These are phyloP conservation scores for Pogonocherus hispidulus DNA, from an alignment of 2,888 invertebrate genomes.

Conservation along the genomic window DNA sequence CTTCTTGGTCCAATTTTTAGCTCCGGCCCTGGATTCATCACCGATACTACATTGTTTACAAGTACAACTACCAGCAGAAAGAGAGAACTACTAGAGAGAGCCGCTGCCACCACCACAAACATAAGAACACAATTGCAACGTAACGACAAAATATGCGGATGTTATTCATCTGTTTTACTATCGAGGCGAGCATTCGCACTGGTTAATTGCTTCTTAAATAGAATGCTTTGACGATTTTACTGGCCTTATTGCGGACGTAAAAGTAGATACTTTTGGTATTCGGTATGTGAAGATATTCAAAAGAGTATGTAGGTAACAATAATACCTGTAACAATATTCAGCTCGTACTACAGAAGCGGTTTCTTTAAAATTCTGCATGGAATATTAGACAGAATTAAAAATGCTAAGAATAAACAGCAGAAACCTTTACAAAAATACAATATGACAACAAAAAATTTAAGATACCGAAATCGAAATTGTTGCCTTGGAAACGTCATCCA, in stretches of 20 bases:
- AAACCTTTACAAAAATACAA: too few relatives aligned
- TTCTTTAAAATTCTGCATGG: too few relatives aligned
- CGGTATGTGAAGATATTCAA: slow-evolving; percentile 7
- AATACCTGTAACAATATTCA: too few relatives aligned
- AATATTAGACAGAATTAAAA: too few relatives aligned
- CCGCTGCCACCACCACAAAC: background rate
- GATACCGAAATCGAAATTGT: too few relatives aligned
- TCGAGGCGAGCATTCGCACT: background rate
- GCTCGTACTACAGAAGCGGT: too few relatives aligned
- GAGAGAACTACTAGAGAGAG: background rate
- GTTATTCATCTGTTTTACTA: slow-evolving; percentile 19
- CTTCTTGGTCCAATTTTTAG: background rate
- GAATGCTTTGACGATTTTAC: slow-evolving; percentile 1
- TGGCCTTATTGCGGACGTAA: background rate
- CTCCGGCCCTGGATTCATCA: background rate
- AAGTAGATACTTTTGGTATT: background rate
- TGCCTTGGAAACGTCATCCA: too few relatives aligned
- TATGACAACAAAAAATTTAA: too few relatives aligned
- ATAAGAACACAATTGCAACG: background rate
- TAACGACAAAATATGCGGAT: slow-evolving; percentile 15
- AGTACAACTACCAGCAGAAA: background rate
- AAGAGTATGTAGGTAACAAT: too few relatives aligned
- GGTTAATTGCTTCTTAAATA: background rate
- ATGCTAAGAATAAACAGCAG: too few relatives aligned
- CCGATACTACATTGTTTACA: background rate